Conservation (phyloP, 2,888 invertebrate species). For the Polymixis lichenea region DNA sequence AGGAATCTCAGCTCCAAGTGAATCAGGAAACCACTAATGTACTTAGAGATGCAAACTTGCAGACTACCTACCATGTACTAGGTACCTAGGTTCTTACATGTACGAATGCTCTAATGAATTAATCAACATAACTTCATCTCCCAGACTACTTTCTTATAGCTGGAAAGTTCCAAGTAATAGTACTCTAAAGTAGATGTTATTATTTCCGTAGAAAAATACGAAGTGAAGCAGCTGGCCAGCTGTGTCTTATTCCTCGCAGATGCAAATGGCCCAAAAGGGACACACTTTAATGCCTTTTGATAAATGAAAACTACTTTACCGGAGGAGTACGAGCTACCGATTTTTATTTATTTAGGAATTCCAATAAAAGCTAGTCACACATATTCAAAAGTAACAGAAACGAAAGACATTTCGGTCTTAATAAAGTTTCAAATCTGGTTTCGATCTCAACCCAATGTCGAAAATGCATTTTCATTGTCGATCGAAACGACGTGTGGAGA, state of each 20-base stretch:
- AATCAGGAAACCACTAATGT: slow-evolving; percentile 22
- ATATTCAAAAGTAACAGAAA: neutral
- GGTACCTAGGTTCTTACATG: neutral
- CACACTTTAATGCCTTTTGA: slow-evolving; percentile 27
- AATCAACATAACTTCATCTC: slow-evolving; percentile 6
- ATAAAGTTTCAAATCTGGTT: neutral
- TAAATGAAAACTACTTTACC: slow-evolving; percentile 37
- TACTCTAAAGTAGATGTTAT: slow-evolving; percentile 12
- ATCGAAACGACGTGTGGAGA: no score
- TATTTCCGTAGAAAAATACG: slow-evolving; percentile 6
- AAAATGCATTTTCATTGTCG: neutral
- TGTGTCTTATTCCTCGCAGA: slow-evolving; percentile 5
- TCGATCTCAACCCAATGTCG: neutral
- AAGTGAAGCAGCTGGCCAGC: slow-evolving; percentile 7
- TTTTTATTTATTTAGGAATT: slow-evolving; percentile 21
- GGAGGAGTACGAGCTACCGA: neutral
- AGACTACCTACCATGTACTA: slow-evolving; percentile 4
- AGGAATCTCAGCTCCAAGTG: slow-evolving; percentile 1
- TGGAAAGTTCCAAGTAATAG: neutral
- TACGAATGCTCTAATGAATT: slow-evolving; percentile 30
- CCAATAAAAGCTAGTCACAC: neutral
- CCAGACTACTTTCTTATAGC: neutral
- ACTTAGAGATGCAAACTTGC: slow-evolving; percentile 38
- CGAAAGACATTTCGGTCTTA: neutral
- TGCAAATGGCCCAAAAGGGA: slow-evolving; percentile 37